A percentile compares a stretch with the other conserved stretches of the same genome.
phyloP scores from a whole-genome alignment of 1,140 invertebrate genomes.

The Lucilia cuprina region DNA sequence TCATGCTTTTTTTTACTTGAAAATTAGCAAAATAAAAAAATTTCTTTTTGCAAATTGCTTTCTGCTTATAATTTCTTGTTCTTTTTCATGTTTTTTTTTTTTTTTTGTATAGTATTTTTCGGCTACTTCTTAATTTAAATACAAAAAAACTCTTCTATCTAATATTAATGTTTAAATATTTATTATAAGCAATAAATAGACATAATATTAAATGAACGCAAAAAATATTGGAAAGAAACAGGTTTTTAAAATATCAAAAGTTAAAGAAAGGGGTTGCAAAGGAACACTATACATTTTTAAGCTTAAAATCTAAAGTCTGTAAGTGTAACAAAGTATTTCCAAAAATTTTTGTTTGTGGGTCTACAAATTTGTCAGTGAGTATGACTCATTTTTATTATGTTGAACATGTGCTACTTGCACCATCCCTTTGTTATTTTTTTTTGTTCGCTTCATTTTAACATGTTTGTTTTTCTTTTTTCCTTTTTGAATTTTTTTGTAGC shows the following conservation, averaged over 20 bases:
- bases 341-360: no score
- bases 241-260: neutral
- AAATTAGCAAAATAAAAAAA: neutral
- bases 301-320: no score
- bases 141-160: neutral
- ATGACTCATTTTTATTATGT: no score
- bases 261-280: no score
- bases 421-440: no score
- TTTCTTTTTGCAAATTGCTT: neutral
- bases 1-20: neutral
- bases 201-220: neutral
- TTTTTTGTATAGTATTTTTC: neutral
- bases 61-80: neutral
- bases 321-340: no score
- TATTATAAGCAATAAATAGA: neutral
- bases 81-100: neutral
- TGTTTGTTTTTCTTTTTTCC: no score
- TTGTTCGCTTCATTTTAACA: no score
- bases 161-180: neutral
- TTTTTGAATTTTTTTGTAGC: no score
- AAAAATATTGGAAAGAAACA: neutral
- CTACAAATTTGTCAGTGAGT: no score
- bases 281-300: no score
- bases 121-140: neutral
- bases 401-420: no score